Evolutionary conservation across 2,113 vertebrate species (phyloP).

Genomic region (Puffinus mauretanicus): DNA sequence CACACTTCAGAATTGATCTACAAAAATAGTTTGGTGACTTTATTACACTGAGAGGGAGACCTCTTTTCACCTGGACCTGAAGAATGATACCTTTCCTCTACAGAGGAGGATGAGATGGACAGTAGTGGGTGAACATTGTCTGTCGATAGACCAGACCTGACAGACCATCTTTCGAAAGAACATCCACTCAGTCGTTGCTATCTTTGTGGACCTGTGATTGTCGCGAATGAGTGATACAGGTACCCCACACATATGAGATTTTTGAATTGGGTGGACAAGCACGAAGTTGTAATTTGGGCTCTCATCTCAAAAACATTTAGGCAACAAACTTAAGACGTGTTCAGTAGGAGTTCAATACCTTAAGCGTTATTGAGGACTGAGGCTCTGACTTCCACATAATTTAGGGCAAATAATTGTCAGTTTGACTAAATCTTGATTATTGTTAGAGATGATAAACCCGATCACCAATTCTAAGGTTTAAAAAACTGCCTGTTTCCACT

Average conservation of each 20-base stretch:
- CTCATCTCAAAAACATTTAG: background rate
- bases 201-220: background rate
- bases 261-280: background rate
- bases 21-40: background rate
- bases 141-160: background rate
- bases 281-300: background rate
- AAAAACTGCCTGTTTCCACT: background rate
- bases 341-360: background rate
- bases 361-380: background rate
- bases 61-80: background rate
- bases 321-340: background rate
- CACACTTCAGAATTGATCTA: background rate
- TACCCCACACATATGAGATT: background rate
- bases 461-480: background rate
- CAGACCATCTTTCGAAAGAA: background rate
- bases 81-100: background rate
- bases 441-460: background rate
- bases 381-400: background rate
- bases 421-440: background rate
- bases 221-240: background rate
- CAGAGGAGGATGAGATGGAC: background rate
- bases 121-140: background rate
- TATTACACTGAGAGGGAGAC: background rate
- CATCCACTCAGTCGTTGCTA: background rate
- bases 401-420: background rate